Percentiles rank a stretch among this genome's conserved stretches.
Evolutionary conservation across 2,113 vertebrate species (phyloP).

Genomic region (Bos javanicus): DNA sequence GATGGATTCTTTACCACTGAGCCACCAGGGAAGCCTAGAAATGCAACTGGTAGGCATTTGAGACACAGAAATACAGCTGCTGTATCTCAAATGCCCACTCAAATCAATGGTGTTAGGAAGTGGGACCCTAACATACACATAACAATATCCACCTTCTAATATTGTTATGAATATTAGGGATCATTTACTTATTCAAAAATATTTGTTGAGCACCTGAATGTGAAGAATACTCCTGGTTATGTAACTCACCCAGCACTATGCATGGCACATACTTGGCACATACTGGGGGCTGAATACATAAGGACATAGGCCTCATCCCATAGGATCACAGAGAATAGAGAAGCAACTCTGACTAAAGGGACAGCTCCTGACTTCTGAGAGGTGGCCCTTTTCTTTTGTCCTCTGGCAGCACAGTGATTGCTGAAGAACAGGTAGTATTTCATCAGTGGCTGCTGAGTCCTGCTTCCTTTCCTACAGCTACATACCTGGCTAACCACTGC

Average conservation of each 20-base stretch:
- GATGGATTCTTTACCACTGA: neutral
- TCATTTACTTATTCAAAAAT: neutral
- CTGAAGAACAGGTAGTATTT: neutral
- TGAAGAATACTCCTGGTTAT: neutral
- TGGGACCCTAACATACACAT: neutral
- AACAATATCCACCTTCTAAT: neutral
- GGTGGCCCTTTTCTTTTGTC: neutral
- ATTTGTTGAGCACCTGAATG: neutral
- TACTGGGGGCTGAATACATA: neutral
- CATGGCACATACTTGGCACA: neutral
- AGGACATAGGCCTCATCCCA: neutral
- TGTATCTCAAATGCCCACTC: neutral
- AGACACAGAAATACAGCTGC: neutral
- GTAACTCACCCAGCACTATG: neutral
- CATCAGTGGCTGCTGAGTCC: neutral
- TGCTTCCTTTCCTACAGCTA: neutral
- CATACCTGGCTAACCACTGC: neutral
- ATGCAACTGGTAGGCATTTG: neutral
- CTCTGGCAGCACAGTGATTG: neutral
- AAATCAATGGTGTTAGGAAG: neutral
- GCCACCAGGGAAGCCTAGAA: neutral
- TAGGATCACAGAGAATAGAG: neutral
- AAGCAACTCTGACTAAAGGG: neutral
- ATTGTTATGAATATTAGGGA: neutral
- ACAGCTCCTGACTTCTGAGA: neutral